Base-by-base conservation (phyloP, 2,888 invertebrate genomes). In the Oasisia sp. region DNA sequence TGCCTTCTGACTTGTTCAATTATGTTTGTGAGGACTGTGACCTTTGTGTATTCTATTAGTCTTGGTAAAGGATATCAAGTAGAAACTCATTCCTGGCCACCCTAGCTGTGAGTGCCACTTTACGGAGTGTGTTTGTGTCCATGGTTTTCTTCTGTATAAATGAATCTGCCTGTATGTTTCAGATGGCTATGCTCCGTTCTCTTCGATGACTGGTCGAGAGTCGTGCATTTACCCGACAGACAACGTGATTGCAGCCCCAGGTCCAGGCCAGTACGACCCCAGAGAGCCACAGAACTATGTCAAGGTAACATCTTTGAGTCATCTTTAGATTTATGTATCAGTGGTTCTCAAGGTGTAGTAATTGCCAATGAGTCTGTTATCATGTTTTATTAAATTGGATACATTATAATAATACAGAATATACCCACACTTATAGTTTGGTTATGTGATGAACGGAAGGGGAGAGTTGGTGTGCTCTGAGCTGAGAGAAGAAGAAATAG, bases 171-270 rank as follows among this genome's bases (percentile, higher is more conserved):
- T 91, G 14, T 32, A 32, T 90, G 90, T 94, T 94, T 27, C 94
- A 96, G 96, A 96, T 95, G 96, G 96, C 32, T 96, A 96, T 95
- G 96, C 96, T n/a, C 96, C 96, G 14, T 96, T 96, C 93, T 92
- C 95, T 93, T 96, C 96, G 7, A 95, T 96, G 95, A 95, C 96
- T 50, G 95, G 95, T 92, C 93, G 96, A 38, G 96, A 96, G 89
- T 95, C 95, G 11, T 95, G 95, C 92, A 94, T 96, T 19, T 95
- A 95, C 92, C 94, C 95, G 50, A 95, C 93, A 93, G 96, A 96
- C 93, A 95, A 95, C 92, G 94, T 95, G 19, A 95, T 96, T 14
- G 96, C 95, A 32, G 95, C 96, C n/a, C 96, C 96, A 19, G 96
- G 96, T 5, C 96, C 96, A 44, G 96, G 96, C 19, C 96, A 96